Conservation (phyloP, 2,113 vertebrate genomes). For the Ameiurus melas region DNA sequence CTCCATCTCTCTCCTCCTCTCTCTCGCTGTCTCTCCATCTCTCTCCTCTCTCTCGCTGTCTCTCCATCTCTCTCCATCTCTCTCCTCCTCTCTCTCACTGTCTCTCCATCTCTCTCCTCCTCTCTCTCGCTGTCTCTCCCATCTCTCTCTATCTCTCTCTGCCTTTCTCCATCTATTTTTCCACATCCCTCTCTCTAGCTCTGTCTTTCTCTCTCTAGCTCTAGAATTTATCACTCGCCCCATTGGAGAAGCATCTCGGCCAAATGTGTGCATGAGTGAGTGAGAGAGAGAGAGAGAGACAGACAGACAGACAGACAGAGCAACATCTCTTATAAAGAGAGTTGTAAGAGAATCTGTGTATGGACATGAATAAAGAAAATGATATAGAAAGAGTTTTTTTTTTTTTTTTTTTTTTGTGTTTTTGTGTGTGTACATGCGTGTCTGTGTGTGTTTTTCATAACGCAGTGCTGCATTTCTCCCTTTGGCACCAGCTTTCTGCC, state of each 20-base stretch:
- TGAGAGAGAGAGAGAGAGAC: background rate
- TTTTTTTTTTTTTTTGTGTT: too few species aligned
- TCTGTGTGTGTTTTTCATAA: slow-evolving; percentile 65
- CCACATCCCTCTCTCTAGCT: background rate
- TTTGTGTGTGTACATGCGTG: background rate
- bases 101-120: background rate
- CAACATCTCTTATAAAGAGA: too few species aligned
- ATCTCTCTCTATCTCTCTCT: background rate
- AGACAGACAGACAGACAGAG: background rate
- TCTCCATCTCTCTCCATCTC: too few species aligned
- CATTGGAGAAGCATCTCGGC: background rate
- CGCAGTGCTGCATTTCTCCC: slow-evolving; percentile 76
- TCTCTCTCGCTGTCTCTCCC: background rate
- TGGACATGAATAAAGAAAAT: background rate
- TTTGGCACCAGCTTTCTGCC: slow-evolving; percentile 73
- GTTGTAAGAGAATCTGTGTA: background rate
- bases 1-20: background rate
- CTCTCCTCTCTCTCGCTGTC: too few species aligned
- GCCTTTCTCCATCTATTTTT: background rate
- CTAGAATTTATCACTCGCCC: background rate
- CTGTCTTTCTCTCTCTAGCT: background rate
- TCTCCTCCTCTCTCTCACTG: background rate
- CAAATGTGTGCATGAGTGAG: background rate
- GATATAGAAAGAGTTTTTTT: too few species aligned
- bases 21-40: background rate